phyloP scores from a whole-genome alignment of 2,888 invertebrate species.

The Xanthorhoe designata region DNA sequence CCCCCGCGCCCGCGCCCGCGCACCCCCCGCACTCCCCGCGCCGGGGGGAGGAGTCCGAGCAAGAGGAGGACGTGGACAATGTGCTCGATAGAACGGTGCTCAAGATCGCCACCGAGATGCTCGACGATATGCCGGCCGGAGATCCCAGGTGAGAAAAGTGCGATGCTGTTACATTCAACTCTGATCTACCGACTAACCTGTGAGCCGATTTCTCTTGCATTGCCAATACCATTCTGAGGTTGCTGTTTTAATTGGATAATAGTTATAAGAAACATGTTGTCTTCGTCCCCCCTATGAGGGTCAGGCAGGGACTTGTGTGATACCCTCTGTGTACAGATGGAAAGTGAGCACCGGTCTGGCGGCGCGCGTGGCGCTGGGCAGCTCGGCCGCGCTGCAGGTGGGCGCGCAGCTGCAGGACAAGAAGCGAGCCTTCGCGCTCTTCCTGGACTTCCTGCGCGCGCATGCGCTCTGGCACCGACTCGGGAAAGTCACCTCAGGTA shows the following conservation, averaged over 20 bases:
- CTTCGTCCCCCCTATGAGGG: too few relatives aligned
- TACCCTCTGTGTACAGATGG: constrained; percentile 70
- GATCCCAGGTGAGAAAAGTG: constrained; percentile 87
- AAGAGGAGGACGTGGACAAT: constrained; percentile 55
- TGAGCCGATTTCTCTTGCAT: too few relatives aligned
- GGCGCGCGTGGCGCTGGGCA: constrained; percentile 85
- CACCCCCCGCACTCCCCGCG: constrained; percentile 41
- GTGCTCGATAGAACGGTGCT: constrained; percentile 71
- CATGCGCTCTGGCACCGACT: constrained; percentile 88
- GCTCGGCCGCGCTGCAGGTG: constrained; percentile 93
- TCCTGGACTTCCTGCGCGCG: constrained; percentile 90
- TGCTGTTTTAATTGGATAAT: too few relatives aligned
- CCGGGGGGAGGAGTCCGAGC: constrained; percentile 44
- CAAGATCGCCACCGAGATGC: constrained; percentile 89
- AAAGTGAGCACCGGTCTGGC: constrained; percentile 59
- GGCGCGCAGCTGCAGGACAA: constrained; percentile 95
- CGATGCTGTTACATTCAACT: too few relatives aligned
- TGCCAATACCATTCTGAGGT: too few relatives aligned
- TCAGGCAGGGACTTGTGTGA: too few relatives aligned
- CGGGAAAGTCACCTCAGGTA: constrained; percentile 59
- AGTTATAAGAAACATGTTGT: too few relatives aligned
- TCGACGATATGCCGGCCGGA: constrained; percentile 94
- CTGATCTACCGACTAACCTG: too few relatives aligned
- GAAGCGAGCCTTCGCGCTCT: constrained; percentile 91
- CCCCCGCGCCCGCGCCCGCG: constrained; percentile 37